A percentile compares a stretch with the other conserved stretches of the same genome.
Evolutionary conservation across 2,113 vertebrate genomes (phyloP).

Genomic region (Paralichthys olivaceus): DNA sequence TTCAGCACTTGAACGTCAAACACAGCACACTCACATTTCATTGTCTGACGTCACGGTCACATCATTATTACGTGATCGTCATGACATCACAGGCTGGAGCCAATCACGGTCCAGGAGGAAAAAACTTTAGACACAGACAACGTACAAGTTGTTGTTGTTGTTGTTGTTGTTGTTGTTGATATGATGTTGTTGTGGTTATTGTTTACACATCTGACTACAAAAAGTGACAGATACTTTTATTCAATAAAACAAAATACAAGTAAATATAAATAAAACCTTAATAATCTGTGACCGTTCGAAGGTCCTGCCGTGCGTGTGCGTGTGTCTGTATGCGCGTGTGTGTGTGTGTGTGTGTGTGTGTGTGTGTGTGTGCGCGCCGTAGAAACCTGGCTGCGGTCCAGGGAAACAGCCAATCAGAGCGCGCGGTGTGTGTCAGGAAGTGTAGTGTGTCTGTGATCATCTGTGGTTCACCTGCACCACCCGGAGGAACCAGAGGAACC

Average conservation of each 20-base stretch:
- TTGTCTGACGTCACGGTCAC: too few species aligned
- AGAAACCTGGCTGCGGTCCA: slow-evolving; percentile 7
- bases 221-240: too few species aligned
- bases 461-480: slow-evolving; percentile 2
- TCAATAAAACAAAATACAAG: too few species aligned
- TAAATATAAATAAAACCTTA: background rate
- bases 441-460: background rate
- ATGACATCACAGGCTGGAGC: background rate
- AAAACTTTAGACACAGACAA: background rate
- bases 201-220: background rate
- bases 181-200: background rate
- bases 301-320: background rate
- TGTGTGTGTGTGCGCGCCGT: background rate
- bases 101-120: background rate
- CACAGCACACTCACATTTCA: too few species aligned
- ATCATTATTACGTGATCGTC: background rate
- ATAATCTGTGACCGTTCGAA: background rate
- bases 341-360: background rate
- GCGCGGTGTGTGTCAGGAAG: slow-evolving; percentile 9
- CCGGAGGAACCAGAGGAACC: background rate
- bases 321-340: background rate
- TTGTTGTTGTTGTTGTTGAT: background rate
- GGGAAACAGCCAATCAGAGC: background rate
- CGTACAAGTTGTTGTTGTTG: background rate
- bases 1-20: too few species aligned